Percentiles rank a stretch among this genome's conserved stretches.
Conservation (phyloP, 2,888 invertebrate species). For the Cryptophagus acutangulus region DNA sequence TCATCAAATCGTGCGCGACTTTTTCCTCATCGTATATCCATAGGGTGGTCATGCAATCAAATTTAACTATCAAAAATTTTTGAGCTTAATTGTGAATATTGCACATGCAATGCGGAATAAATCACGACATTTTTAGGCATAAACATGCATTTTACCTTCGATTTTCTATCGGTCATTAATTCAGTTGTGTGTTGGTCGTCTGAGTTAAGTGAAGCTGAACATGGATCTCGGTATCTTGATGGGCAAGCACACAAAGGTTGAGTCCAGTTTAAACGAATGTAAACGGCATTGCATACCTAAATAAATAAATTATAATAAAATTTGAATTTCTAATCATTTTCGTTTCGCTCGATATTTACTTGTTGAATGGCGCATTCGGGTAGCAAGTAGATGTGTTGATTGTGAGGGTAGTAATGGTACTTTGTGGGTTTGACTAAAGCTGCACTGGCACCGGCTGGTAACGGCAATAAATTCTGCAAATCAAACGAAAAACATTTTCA, state of each 20-base stretch:
- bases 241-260: constrained; percentile 91
- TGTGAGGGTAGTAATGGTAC: constrained; percentile 91
- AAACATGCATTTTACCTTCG: constrained; percentile 62
- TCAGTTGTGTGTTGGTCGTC: constrained; percentile 91
- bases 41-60: no score
- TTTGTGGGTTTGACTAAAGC: constrained; percentile 81
- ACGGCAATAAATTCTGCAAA: constrained; percentile 61
- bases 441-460: constrained; percentile 64
- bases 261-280: constrained; percentile 85
- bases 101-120: no score
- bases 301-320: no score
- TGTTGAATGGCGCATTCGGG: constrained; percentile 94
- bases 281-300: constrained; percentile 88
- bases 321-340: neutral
- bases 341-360: constrained; percentile 46
- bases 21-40: no score
- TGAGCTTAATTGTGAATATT: no score
- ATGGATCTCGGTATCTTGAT: constrained; percentile 81
- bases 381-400: constrained; percentile 85
- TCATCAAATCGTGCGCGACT: no score
- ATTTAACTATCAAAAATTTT: no score
- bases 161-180: constrained; percentile 77
- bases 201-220: constrained; percentile 83
- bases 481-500: neutral
- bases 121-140: no score